Conservation (phyloP, 2,888 invertebrate species). For the Emmelina monodactyla region DNA sequence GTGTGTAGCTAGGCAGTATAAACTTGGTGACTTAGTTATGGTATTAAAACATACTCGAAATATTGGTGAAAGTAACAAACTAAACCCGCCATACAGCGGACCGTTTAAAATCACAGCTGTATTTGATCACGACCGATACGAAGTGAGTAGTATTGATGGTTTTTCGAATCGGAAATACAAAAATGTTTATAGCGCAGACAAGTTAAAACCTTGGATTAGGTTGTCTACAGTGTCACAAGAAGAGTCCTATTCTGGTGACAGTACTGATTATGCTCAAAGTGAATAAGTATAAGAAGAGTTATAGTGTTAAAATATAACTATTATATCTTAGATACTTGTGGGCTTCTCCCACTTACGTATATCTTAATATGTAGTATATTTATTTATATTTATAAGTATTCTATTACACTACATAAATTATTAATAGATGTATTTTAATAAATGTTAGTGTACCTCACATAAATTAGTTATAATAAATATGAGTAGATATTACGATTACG, state of each 20-base stretch:
- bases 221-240: not conserved
- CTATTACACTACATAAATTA: no score
- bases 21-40: constrained; percentile 2
- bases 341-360: no score
- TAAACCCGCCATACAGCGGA: not conserved
- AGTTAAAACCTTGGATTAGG: not conserved
- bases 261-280: not conserved
- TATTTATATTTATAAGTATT: no score
- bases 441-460: no score
- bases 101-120: constrained; percentile 1
- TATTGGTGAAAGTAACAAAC: constrained; percentile 3
- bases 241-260: not conserved
- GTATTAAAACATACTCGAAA: constrained; percentile 1
- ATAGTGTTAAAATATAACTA: not conserved
- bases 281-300: not conserved
- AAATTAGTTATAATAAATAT: no score
- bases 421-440: no score
- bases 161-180: not conserved
- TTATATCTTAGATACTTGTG: not conserved
- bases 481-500: constrained; percentile 66
- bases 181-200: not conserved
- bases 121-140: constrained; percentile 1
- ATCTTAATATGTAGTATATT: no score
- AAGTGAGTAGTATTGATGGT: constrained; percentile 4
- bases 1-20: not conserved